Evolutionary conservation across 2,888 invertebrate species (phyloP), one percentile per base, ranked within the genome.

Genomic region (Tetropium fuscum): DNA sequence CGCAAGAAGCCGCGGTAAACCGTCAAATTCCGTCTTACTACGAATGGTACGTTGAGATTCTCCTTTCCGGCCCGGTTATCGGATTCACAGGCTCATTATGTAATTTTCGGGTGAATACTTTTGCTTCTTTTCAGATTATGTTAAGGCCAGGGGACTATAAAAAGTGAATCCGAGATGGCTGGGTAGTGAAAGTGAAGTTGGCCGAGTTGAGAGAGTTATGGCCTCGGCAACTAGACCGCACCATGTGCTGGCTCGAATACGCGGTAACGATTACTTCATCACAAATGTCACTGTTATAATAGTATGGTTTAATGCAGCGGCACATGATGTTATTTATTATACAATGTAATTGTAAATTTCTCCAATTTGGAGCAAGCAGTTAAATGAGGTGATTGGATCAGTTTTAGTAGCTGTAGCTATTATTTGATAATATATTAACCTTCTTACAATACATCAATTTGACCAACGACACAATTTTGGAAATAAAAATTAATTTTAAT

Each of bases 91-190:
- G 15, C 34, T 11, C 11, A 34, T 34, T 15, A 15, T 15, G 15
- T 34, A 34, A 34, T 34, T 34, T 34, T 34, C 34, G 34, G 5
- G 7, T n/a, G n/a, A n/a, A n/a, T 13, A 15, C 15, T 13, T 34
- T 34, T 34, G 15, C 15, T 34, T 34, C 11, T 15, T 13, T 34
- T 34, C 8, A 15, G 11, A 2, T 34, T 34, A 34, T 6, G 34
- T 1, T 11, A 11, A 34, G 34, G 34, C 34, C 15, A 11, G 15
- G 13, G n/a, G 43, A 43, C n/a, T 43, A 11, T 44, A 27, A 44
- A 44, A 30, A 44, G 44, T 27, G 44, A 44, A 8, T 44, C 44
- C 10, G 44, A 43, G 43, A 25, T 22, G 43, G 22, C 25, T 43
- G 11, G 8, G 22, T 11, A 11, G 25, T 44, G 27, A 44, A 44